Evolutionary conservation across 2,888 invertebrate genomes (phyloP), one percentile per base, ranked within the genome.

Genomic region (Drosophila multiciliata): DNA sequence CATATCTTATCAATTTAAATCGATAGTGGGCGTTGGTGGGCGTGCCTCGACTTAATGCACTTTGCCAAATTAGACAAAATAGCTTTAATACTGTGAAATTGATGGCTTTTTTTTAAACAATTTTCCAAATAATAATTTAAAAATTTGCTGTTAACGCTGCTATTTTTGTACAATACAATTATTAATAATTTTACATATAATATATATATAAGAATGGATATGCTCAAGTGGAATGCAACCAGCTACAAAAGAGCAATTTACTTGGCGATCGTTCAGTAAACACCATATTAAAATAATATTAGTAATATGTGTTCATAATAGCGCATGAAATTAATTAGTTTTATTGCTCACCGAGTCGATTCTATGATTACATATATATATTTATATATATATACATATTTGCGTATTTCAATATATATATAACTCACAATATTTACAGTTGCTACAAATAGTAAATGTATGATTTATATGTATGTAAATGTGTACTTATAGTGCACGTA

Each of bases 311-410:
- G 26, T 33, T 33, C 42, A 42, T 26, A 40, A 49, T 26, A 33
- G 42, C 29, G n/a, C 53, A 54, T 54, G 11, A 38, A 48, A 23
- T 33, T 54, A 64, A 66, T 67, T 50, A 36, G 32, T 45, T 45
- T 15, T 23, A 42, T 67, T 29, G 66, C 38, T 57, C 67, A 57
- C 55, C 15, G 36, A 52, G 33, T 17, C 40, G n/a, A 45, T 32
- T 36, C 6, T 35, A 35, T 17, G 53, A 54, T 54, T 54, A 26
- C 49, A 61, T 36, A 7, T 17, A 11, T n/a, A 15, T 32, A 26
- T 20, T 9, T 9, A 35, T 55, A n/a, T 26, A 35, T 40, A 6
- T 5, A 17, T 15, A 29, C 20, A 26, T 11, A 12, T 12, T 1
- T 42, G 20, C 12, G 12, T 12, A 45, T 45, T 45, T 45, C 15